Evolutionary conservation across 2,888 invertebrate species (phyloP), one percentile per base, ranked within the genome.

Genomic region (Rotaria magnacalcarata): DNA sequence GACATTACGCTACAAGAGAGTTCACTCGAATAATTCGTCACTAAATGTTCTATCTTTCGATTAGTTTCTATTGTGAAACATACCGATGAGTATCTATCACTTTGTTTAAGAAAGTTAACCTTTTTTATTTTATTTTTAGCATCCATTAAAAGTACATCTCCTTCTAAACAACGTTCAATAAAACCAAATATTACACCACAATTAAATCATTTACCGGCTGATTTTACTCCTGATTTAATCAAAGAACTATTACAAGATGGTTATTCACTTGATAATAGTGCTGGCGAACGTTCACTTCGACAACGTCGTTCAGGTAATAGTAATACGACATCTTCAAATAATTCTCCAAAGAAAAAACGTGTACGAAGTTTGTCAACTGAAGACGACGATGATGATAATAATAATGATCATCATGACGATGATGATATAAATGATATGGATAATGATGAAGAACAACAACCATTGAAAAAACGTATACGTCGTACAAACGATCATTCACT

Each of bases 201-300:
- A 47, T 47, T 80, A 47, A 19, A 80, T 67, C 67, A 67, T 80
- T 58, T 86, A 50, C 86, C 86, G 24, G 74, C 85, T 60, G 86
- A 85, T 52, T 86, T 86, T 85, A 86, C 86, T 10, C 86, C 86
- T 41, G 86, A 86, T 74, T 60, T 86, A 56, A 86, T 86, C 21
- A 47, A 85, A 58, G 85, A 86, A 60, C 19, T 86, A 60, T 74
- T 85, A 47, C 54, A 74, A 27, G 86, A 86, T 47, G 86, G 86
- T n/a, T 86, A 80, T 86, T 80, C 80, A 11, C 47, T 80, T 47
- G 47, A 80, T n/a, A 47, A n/a, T 47, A 43, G n/a, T 80, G 7
- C 80, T 24, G 47, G 80, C 47, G 43, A 43, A 80, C 47, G 47
- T 43, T 47, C 7, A 80, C 21, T 47, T 24, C 80, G 80, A 47